Evolutionary conservation across 2,113 vertebrate genomes (phyloP).

Genomic region (Holacanthus passer): DNA sequence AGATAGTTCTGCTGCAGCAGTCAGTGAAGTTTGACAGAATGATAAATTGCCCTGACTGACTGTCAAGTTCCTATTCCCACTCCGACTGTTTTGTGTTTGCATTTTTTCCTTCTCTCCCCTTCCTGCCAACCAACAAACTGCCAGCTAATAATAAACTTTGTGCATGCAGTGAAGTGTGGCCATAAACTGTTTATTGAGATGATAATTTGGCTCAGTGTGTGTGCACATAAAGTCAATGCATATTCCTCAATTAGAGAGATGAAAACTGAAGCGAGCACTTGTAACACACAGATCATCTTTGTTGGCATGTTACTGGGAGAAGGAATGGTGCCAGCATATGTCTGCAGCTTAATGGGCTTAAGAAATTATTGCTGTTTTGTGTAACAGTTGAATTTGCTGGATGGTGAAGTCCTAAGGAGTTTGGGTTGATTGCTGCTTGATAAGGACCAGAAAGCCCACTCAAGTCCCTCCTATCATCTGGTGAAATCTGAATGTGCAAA

Average conservation of each 20-base stretch:
- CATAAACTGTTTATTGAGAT: constrained; percentile 71
- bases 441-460: constrained; percentile 29
- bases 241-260: constrained; percentile 49
- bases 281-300: constrained; percentile 32
- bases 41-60: constrained; percentile 82
- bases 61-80: constrained; percentile 77
- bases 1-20: constrained; percentile 75
- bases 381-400: constrained; percentile 40
- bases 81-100: constrained; percentile 74
- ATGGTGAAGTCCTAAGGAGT: constrained; percentile 30
- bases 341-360: constrained; percentile 23
- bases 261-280: constrained; percentile 35
- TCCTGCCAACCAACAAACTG: constrained; percentile 68
- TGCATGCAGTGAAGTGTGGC: constrained; percentile 66
- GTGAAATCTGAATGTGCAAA: constrained; percentile 48
- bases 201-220: constrained; percentile 61
- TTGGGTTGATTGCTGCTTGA: constrained; percentile 31
- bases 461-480: constrained; percentile 9
- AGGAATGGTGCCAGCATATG: constrained; percentile 27
- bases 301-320: constrained; percentile 24
- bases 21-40: constrained; percentile 82
- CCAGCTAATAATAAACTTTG: constrained; percentile 75
- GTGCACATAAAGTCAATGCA: constrained; percentile 42
- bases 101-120: constrained; percentile 53
- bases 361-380: constrained; percentile 23